Evolutionary conservation across 2,797 vertebrate species (phyloP).

Genomic region (Fundulus diaphanus): DNA sequence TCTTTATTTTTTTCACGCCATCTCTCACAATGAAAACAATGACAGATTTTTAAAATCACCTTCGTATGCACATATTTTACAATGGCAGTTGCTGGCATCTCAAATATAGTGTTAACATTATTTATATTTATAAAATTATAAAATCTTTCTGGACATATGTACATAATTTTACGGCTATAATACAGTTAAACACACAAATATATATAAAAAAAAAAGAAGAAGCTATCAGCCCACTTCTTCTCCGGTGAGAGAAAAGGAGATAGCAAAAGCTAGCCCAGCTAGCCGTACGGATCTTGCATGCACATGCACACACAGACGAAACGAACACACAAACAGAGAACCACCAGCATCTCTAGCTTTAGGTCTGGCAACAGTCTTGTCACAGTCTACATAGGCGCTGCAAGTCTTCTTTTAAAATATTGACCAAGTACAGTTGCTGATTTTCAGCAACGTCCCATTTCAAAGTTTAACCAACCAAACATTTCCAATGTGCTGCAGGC

Average conservation of each 20-base stretch:
- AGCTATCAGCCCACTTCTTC: slow-evolving; percentile 47
- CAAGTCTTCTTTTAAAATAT: slow-evolving; percentile 21
- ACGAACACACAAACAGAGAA: slow-evolving; percentile 4
- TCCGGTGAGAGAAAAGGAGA: slow-evolving; percentile 27
- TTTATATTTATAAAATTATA: slow-evolving; percentile 83
- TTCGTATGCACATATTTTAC: slow-evolving; percentile 71
- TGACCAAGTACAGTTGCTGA: slow-evolving; percentile 9
- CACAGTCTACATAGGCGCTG: slow-evolving; percentile 45
- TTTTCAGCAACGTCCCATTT: slow-evolving; percentile 33
- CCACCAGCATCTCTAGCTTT: slow-evolving; percentile 60
- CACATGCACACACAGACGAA: not conserved
- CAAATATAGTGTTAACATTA: slow-evolving; percentile 71
- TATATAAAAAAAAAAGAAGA: slow-evolving; percentile 50
- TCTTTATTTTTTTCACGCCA: slow-evolving; percentile 73
- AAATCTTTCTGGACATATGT: slow-evolving; percentile 73
- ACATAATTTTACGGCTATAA: slow-evolving; percentile 70
- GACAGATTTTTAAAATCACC: slow-evolving; percentile 61
- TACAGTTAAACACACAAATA: slow-evolving; percentile 67
- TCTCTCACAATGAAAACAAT: slow-evolving; percentile 62
- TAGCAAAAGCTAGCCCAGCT: slow-evolving; percentile 78
- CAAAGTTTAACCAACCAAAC: slow-evolving; percentile 17
- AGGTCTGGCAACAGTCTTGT: slow-evolving; percentile 56
- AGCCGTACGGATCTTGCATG: slow-evolving; percentile 50
- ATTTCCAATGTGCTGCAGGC: slow-evolving; percentile 21
- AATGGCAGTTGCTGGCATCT: slow-evolving; percentile 63